These are phyloP conservation scores for Chaetoderma sp. DNA, from an alignment of 2,888 invertebrate genomes.

Conservation along the genomic window DNA sequence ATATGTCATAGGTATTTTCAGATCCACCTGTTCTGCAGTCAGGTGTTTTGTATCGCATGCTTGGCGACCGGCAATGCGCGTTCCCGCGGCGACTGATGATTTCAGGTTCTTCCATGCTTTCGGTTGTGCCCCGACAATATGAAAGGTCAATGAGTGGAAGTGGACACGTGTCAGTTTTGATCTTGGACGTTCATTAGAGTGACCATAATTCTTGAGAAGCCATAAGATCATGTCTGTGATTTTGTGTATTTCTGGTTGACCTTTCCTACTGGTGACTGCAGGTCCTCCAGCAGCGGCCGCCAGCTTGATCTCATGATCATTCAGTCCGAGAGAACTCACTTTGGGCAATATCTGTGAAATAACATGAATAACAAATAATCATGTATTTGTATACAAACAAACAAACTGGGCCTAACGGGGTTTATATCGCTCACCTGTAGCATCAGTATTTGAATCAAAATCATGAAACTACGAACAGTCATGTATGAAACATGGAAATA, in stretches of 20 bases:
- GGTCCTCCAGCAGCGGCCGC: slow-evolving; percentile 62
- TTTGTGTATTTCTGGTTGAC: slow-evolving; percentile 68
- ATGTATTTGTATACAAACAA: too few species aligned
- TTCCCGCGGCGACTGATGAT: slow-evolving; percentile 70
- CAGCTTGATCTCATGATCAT: slow-evolving; percentile 70
- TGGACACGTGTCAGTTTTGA: slow-evolving; percentile 70
- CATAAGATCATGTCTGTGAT: slow-evolving; percentile 71
- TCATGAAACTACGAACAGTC: too few species aligned
- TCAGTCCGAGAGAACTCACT: slow-evolving; percentile 69
- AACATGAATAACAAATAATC: not conserved
- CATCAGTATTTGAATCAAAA: too few species aligned
- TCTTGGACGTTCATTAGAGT: slow-evolving; percentile 56
- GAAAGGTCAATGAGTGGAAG: slow-evolving; percentile 71
- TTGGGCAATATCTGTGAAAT: slow-evolving; percentile 57
- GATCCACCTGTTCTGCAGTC: slow-evolving; percentile 62
- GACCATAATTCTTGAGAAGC: slow-evolving; percentile 68
- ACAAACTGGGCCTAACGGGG: not conserved
- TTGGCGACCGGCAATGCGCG: slow-evolving; percentile 68
- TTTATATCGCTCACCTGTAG: too few species aligned
- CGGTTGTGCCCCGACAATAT: slow-evolving; percentile 66
- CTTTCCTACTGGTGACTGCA: too few species aligned
- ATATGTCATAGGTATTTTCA: slow-evolving; percentile 65
- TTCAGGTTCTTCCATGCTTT: slow-evolving; percentile 69
- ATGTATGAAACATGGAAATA: too few species aligned
- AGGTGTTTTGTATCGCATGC: slow-evolving; percentile 63